A percentile compares a stretch with the other conserved stretches of the same genome.
These are phyloP conservation scores for Portevinia maculata DNA, from an alignment of 2,888 invertebrate species.

Conservation along the genomic window DNA sequence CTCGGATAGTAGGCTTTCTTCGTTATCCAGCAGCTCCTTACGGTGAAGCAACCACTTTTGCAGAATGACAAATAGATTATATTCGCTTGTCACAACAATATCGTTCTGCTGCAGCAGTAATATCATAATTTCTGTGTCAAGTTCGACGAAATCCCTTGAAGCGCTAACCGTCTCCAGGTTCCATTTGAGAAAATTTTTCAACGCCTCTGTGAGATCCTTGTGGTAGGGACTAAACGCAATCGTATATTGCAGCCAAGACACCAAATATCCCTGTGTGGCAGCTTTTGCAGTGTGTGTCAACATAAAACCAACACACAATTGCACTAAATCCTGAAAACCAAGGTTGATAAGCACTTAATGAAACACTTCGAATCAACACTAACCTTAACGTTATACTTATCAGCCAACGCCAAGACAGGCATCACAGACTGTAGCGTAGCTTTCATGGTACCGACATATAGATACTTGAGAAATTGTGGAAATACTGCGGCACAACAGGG, in stretches of 20 bases:
- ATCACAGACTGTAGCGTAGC: conserved; percentile 93
- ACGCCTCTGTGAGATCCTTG: conserved; percentile 84
- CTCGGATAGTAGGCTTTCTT: conserved; percentile 82
- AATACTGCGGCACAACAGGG: conserved; percentile 93
- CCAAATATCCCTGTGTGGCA: conserved; percentile 90
- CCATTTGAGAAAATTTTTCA: conserved; percentile 94
- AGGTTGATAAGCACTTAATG: neutral
- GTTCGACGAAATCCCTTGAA: conserved; percentile 90
- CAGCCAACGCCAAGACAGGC: conserved; percentile 94
- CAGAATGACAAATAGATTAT: conserved; percentile 89
- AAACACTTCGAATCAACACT: conserved; percentile 63
- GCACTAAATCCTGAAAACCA: conserved; percentile 88
- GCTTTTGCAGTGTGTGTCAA: conserved; percentile 92
- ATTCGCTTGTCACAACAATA: conserved; percentile 94
- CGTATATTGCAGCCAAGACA: conserved; percentile 96
- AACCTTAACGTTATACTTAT: conserved; percentile 96
- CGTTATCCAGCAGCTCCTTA: conserved; percentile 84
- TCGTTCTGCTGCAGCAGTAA: conserved; percentile 92
- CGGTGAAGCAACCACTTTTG: conserved; percentile 92
- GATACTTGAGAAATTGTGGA: conserved; percentile 92
- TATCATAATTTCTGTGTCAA: conserved; percentile 91
- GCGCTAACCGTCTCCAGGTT: conserved; percentile 93
- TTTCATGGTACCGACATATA: conserved; percentile 95
- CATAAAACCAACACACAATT: conserved; percentile 94
- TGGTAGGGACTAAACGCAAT: conserved; percentile 89